Evolutionary conservation across 1,140 invertebrate genomes (phyloP).

Genomic region (Euborellia annulipes): DNA sequence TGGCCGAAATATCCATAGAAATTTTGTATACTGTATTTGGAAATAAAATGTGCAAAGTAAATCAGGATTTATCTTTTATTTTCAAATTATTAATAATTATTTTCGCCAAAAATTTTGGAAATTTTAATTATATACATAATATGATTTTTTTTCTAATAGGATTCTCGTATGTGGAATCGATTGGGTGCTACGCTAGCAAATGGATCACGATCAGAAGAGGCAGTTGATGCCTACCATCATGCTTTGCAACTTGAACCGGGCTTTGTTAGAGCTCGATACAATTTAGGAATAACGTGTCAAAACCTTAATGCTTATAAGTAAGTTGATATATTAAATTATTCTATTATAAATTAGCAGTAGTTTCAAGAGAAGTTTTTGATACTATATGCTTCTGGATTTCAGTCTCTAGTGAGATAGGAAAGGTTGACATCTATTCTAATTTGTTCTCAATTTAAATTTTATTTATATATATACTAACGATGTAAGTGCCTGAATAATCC

Average conservation of each 20-base stretch:
- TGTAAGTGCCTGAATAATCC: too few species aligned
- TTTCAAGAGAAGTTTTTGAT: conserved; percentile 31
- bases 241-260: conserved; percentile 85
- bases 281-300: conserved; percentile 83
- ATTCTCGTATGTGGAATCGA: conserved; percentile 93
- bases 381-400: conserved; percentile 95
- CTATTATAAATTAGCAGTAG: not conserved
- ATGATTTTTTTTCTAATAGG: conserved; percentile 32
- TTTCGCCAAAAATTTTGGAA: too few species aligned
- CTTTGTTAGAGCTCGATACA: conserved; percentile 91
- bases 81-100: too few species aligned
- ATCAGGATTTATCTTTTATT: too few species aligned
- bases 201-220: conserved; percentile 84
- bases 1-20: too few species aligned
- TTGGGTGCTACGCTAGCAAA: conserved; percentile 94
- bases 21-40: too few species aligned
- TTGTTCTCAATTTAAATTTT: not conserved
- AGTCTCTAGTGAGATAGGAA: conserved; percentile 89
- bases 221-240: conserved; percentile 85
- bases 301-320: conserved; percentile 43
- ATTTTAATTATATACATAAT: not conserved
- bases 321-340: conserved; percentile 8
- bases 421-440: conserved; percentile 28
- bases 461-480: conserved; percentile 2
- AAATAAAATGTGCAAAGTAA: too few species aligned